Percentiles rank a stretch among this genome's conserved stretches.
Evolutionary conservation across 2,888 invertebrate species (phyloP).

Genomic region (Papilio elwesi): DNA sequence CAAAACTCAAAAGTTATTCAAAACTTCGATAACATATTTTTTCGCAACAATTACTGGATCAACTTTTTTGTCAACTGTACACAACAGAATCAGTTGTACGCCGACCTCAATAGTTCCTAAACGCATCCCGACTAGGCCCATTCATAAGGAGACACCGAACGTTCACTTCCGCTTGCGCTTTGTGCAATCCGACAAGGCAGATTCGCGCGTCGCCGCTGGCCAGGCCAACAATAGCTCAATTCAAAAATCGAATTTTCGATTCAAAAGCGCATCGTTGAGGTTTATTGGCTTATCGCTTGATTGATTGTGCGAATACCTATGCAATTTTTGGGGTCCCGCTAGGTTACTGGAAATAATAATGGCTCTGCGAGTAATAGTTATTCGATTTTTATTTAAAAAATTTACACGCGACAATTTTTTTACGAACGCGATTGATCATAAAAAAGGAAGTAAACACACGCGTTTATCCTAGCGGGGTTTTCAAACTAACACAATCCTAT

Average conservation of each 20-base stretch:
- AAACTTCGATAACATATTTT: too few relatives aligned
- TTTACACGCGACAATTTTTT: neutral
- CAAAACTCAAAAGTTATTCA: too few relatives aligned
- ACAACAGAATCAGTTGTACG: constrained; percentile 51
- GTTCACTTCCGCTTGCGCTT: constrained; percentile 78
- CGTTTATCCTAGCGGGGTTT: too few relatives aligned
- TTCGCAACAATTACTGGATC: too few relatives aligned
- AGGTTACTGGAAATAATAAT: constrained; percentile 42
- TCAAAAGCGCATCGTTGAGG: constrained; percentile 85
- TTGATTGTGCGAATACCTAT: constrained; percentile 81
- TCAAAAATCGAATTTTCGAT: constrained; percentile 80
- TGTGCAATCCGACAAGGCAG: constrained; percentile 77
- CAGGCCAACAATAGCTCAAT: constrained; percentile 74
- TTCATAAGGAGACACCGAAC: constrained; percentile 74
- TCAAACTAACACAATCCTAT: too few relatives aligned
- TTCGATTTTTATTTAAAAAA: neutral
- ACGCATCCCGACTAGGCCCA: constrained; percentile 62
- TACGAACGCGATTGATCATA: too few relatives aligned
- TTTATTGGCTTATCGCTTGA: constrained; percentile 85
- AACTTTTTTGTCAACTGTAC: constrained; percentile 47
- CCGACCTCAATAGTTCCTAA: constrained; percentile 76
- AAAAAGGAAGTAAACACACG: too few relatives aligned
- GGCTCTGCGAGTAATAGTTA: neutral
- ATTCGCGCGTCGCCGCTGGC: constrained; percentile 76
- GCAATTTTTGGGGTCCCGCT: constrained; percentile 54